Evolutionary conservation across 2,113 vertebrate genomes (phyloP).

Genomic region (Sylvietta virens): DNA sequence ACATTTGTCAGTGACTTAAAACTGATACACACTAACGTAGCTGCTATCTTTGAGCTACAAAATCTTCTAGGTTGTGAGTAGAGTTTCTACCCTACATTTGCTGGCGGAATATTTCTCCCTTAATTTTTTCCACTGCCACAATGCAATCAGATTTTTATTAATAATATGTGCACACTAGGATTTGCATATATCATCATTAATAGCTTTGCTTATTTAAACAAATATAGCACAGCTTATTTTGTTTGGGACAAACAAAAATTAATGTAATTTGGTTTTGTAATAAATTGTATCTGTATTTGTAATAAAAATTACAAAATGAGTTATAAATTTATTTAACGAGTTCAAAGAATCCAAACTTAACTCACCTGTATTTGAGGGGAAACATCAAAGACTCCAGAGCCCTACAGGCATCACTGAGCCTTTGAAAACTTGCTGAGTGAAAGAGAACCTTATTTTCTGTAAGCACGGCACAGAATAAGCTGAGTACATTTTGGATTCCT

Average conservation of each 20-base stretch:
- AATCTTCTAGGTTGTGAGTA: background rate
- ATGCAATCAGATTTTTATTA: background rate
- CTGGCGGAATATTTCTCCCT: background rate
- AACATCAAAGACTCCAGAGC: slow-evolving; percentile 96
- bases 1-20: background rate
- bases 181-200: background rate
- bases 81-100: background rate
- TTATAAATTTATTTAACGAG: background rate
- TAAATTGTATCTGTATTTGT: too few species aligned
- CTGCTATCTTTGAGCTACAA: background rate
- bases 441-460: slow-evolving; percentile 98
- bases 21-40: background rate
- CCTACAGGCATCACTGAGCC: slow-evolving; percentile 91
- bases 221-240: background rate
- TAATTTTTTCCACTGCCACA: background rate
- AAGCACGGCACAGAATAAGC: slow-evolving; percentile 93
- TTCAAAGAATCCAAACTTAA: background rate
- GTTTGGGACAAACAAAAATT: background rate
- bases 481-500: slow-evolving; percentile 98
- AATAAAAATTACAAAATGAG: background rate
- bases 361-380: slow-evolving; percentile 96
- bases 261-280: background rate
- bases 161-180: background rate
- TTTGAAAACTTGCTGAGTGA: slow-evolving; percentile 96
- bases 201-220: background rate